Evolutionary conservation across 2,113 vertebrate genomes (phyloP).

Genomic region (Prinia subflava): DNA sequence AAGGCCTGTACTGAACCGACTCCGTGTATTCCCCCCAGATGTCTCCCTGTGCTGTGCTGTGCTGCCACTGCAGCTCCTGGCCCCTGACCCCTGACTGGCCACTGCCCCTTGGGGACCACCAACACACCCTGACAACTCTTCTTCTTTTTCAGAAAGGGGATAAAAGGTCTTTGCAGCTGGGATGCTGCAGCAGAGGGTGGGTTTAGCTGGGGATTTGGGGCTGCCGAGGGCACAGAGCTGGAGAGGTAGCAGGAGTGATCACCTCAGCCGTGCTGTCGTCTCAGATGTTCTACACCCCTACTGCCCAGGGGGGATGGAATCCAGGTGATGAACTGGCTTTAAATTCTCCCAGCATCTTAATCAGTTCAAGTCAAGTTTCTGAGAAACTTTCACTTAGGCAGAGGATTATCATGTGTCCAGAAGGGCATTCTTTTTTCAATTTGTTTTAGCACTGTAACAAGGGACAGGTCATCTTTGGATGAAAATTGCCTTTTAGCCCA

Average conservation of each 20-base stretch:
- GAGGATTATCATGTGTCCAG: background rate
- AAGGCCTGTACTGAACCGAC: slow-evolving; percentile 16
- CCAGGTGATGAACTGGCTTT: background rate
- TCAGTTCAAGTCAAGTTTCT: background rate
- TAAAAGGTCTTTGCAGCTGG: background rate
- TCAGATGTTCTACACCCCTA: background rate
- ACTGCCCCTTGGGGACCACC: background rate
- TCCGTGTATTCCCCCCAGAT: background rate
- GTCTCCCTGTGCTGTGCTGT: background rate
- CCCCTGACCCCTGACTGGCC: background rate
- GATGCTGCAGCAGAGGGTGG: background rate
- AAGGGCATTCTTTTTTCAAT: background rate
- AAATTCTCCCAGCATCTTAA: background rate
- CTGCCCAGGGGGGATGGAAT: background rate
- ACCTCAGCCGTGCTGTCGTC: rapidly evolving
- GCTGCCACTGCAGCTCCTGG: background rate
- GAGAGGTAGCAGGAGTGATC: background rate
- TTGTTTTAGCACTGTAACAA: background rate
- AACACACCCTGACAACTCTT: background rate
- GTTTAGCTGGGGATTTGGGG: background rate
- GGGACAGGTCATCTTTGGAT: background rate
- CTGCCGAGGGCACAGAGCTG: background rate
- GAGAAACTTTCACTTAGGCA: background rate
- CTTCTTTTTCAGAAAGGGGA: background rate
- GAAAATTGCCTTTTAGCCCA: background rate